A percentile compares a stretch with the other conserved stretches of the same genome.
These are phyloP conservation scores for Thalassophryne amazonica DNA, from an alignment of 2,797 vertebrate species.

Conservation along the genomic window DNA sequence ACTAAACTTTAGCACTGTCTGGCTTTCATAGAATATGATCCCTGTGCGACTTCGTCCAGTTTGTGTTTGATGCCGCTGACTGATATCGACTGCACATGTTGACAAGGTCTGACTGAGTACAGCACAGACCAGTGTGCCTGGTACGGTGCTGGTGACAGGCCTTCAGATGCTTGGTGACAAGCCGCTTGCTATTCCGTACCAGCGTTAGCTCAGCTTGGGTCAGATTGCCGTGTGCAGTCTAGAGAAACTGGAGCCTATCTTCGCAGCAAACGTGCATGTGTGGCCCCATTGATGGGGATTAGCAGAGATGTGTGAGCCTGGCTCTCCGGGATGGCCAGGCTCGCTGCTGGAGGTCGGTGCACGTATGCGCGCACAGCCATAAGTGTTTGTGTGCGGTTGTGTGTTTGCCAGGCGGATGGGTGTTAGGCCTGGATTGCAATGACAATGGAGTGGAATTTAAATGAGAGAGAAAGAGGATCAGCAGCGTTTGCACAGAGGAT, in stretches of 20 bases:
- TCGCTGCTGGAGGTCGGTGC: constrained; percentile 51
- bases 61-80: no score
- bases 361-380: constrained; percentile 37
- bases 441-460: constrained; percentile 71
- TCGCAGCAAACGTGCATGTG: constrained; percentile 53
- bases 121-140: not conserved
- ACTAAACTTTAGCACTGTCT: no score
- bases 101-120: constrained; percentile 33
- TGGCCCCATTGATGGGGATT: constrained; percentile 64
- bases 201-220: constrained; percentile 56
- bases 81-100: constrained; percentile 37
- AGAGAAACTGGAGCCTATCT: constrained; percentile 59
- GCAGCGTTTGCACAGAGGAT: constrained; percentile 65
- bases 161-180: constrained; percentile 52
- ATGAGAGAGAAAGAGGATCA: constrained; percentile 63
- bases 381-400: constrained; percentile 30
- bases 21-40: no score
- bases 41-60: no score
- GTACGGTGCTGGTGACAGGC: constrained; percentile 35
- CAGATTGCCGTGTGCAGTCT: constrained; percentile 62
- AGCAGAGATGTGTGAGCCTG: constrained; percentile 37
- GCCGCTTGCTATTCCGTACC: constrained; percentile 63
- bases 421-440: constrained; percentile 58
- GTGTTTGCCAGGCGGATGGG: constrained; percentile 44
- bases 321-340: constrained; percentile 42